A percentile compares a stretch with the other conserved stretches of the same genome.
Evolutionary conservation across 2,113 vertebrate genomes (phyloP).

Genomic region (Scomber colias): DNA sequence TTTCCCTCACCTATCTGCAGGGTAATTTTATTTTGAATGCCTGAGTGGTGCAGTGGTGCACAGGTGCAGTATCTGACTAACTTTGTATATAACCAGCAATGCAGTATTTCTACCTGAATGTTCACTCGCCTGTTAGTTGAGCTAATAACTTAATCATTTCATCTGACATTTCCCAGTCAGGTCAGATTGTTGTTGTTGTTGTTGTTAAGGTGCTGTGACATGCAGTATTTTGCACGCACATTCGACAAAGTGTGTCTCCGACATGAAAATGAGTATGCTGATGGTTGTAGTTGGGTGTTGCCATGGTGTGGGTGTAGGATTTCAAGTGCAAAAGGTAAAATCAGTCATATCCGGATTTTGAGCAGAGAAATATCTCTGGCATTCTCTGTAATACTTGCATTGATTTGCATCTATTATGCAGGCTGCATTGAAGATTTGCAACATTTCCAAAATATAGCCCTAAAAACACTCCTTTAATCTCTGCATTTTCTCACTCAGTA

Average conservation of each 20-base stretch:
- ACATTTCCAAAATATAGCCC: too few relatives aligned
- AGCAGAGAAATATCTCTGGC: too few relatives aligned
- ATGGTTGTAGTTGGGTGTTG: background rate
- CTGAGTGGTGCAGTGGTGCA: constrained; percentile 32
- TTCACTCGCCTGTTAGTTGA: background rate
- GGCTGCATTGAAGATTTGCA: too few relatives aligned
- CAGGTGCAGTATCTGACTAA: constrained; percentile 17
- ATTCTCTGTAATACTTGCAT: too few relatives aligned
- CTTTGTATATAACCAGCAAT: background rate
- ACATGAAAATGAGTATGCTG: background rate
- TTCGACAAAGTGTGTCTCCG: background rate
- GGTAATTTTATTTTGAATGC: constrained; percentile 40
- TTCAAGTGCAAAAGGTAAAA: background rate
- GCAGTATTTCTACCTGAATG: background rate
- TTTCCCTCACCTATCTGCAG: constrained; percentile 45
- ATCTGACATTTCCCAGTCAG: background rate
- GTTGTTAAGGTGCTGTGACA: background rate
- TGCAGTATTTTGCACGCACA: background rate
- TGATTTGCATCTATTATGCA: too few relatives aligned
- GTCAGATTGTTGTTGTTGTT: constrained; percentile 1
- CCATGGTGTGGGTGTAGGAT: background rate
- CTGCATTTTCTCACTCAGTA: background rate
- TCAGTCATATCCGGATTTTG: too few relatives aligned
- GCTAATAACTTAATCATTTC: background rate
- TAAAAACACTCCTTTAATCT: background rate